Conservation (phyloP, 2,797 vertebrate species). For the Manis crassicaudata region DNA sequence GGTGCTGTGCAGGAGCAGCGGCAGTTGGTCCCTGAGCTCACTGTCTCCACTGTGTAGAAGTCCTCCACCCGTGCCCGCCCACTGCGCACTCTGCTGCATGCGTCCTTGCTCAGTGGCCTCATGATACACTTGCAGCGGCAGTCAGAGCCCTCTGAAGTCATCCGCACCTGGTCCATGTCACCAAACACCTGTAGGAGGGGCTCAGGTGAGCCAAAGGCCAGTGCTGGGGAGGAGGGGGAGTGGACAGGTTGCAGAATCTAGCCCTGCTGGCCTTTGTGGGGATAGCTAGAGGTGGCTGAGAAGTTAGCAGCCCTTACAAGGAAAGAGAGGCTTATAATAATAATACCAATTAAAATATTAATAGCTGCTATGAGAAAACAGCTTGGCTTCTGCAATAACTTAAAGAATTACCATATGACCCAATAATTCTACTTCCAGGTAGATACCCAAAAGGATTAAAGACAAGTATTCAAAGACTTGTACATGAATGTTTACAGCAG, state of each 20-base stretch:
- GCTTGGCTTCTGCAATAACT: neutral
- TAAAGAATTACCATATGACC: neutral
- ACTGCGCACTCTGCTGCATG: conserved; percentile 91
- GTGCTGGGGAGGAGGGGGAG: neutral
- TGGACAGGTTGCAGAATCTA: neutral
- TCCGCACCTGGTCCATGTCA: conserved; percentile 93
- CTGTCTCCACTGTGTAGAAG: conserved; percentile 97
- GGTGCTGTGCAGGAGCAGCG: conserved; percentile 97
- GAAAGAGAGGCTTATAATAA: neutral
- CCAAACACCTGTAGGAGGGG: conserved; percentile 89
- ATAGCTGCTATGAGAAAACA: neutral
- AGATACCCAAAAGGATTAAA: neutral
- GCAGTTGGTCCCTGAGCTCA: conserved; percentile 96
- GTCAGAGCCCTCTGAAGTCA: conserved; percentile 97
- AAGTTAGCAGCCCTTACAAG: neutral
- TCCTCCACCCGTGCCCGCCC: conserved; percentile 93
- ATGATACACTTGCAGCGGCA: conserved; percentile 99
- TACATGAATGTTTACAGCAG: neutral
- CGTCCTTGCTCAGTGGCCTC: conserved; percentile 94
- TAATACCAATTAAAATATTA: neutral
- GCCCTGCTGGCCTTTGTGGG: neutral
- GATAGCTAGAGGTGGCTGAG: neutral
- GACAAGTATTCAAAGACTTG: neutral
- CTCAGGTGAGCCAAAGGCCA: neutral
- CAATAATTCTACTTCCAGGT: neutral